Percentiles rank a stretch among this genome's conserved stretches.
phyloP scores from a whole-genome alignment of 2,888 invertebrate species.

The Dysmachus trigonus region DNA sequence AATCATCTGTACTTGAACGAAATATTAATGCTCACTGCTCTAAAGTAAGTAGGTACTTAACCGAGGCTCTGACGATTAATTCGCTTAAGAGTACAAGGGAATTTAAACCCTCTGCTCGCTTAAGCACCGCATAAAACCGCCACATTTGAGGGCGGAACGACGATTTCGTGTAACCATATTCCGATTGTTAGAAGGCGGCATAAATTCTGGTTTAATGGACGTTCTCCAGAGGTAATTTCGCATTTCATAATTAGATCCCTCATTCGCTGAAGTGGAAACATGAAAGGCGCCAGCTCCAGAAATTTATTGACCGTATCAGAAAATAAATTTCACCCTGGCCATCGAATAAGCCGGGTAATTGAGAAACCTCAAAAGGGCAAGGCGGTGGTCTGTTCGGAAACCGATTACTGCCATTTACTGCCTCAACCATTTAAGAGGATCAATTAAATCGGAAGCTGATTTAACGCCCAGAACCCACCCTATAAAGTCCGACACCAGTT shows the following conservation, averaged over 20 bases:
- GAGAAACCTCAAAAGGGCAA: neutral
- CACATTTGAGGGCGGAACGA: neutral
- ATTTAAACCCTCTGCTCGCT: neutral
- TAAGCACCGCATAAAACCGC: neutral
- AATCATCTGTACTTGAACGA: neutral
- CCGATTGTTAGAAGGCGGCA: neutral
- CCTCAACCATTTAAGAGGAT: neutral
- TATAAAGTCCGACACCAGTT: neutral
- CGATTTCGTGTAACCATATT: neutral
- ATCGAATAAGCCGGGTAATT: neutral
- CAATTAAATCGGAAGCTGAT: neutral
- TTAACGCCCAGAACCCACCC: neutral
- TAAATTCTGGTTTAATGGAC: neutral
- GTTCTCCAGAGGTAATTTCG: neutral
- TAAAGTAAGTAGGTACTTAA: neutral
- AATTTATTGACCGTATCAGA: neutral
- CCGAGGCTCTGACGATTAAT: neutral
- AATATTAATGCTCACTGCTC: neutral
- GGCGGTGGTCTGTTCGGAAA: neutral
- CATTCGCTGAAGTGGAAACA: neutral
- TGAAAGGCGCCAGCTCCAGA: neutral
- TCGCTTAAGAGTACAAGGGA: neutral
- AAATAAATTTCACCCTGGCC: neutral
- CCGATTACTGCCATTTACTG: neutral
- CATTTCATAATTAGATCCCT: neutral